Evolutionary conservation across 2,113 vertebrate species (phyloP).

Genomic region (Cryptomyrus ogoouensis): DNA sequence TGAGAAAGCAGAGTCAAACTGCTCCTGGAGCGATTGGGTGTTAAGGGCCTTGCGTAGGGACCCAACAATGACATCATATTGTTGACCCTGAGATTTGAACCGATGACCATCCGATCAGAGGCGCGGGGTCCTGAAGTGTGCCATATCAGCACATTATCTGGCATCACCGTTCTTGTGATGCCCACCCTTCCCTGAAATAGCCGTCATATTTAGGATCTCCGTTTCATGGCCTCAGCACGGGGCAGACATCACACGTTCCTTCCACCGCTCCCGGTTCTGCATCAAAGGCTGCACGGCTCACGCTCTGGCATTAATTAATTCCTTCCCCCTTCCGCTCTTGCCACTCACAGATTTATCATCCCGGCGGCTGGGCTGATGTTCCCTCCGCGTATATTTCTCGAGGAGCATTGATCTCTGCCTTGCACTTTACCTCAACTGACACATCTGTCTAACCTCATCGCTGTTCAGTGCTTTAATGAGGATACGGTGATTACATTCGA

Average conservation of each 20-base stretch:
- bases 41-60: neutral
- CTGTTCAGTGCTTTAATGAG: slow-evolving; percentile 13
- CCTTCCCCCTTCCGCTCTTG: neutral
- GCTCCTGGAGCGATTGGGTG: neutral
- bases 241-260: neutral
- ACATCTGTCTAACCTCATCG: neutral
- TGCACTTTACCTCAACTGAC: slow-evolving; percentile 8
- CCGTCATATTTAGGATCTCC: neutral
- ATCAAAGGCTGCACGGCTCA: neutral
- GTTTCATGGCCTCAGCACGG: too few species aligned
- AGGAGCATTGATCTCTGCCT: slow-evolving; percentile 7
- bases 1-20: neutral
- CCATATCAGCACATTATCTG: neutral
- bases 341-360: slow-evolving; percentile 3
- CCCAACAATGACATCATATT: neutral
- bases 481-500: slow-evolving; percentile 2
- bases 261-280: neutral
- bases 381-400: neutral
- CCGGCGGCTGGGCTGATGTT: neutral
- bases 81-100: neutral
- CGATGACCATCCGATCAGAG: neutral
- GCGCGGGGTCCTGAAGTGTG: neutral
- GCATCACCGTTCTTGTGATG: neutral
- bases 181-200: neutral
- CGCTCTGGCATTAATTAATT: slow-evolving; percentile 6